phyloP scores from a whole-genome alignment of 2,113 vertebrate genomes.

The Oryzias javanicus region DNA sequence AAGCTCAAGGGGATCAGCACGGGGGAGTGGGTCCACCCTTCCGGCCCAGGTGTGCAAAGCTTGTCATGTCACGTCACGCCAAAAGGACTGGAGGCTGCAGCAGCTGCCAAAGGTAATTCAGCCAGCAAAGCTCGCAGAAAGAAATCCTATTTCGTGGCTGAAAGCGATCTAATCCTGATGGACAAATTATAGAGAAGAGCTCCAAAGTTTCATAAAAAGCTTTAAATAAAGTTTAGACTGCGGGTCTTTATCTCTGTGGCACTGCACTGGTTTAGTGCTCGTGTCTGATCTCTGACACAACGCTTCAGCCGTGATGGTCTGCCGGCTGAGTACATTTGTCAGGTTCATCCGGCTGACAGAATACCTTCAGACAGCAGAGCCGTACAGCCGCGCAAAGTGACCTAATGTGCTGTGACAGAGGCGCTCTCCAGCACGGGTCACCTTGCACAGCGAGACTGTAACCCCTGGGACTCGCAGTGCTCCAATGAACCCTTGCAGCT shows the following conservation, averaged over 20 bases:
- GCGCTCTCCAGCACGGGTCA: slow-evolving; percentile 59
- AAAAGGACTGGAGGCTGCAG: not conserved
- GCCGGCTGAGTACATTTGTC: slow-evolving; percentile 60
- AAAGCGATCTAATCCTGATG: not conserved
- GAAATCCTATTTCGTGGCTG: not conserved
- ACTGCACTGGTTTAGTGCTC: slow-evolving; percentile 20
- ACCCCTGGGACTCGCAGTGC: slow-evolving; percentile 10
- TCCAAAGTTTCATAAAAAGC: not conserved
- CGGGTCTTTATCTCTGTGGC: slow-evolving; percentile 10
- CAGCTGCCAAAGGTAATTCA: slow-evolving; percentile 2
- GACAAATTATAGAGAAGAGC: not conserved
- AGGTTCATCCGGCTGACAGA: slow-evolving; percentile 59
- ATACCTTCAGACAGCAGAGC: slow-evolving; percentile 64
- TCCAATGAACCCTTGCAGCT: slow-evolving; percentile 8
- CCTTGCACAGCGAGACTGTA: slow-evolving; percentile 47
- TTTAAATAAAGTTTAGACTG: not conserved
- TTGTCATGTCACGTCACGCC: not conserved
- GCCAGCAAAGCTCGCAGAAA: not conserved
- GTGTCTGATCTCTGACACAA: slow-evolving; percentile 48
- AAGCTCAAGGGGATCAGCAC: slow-evolving; percentile 7
- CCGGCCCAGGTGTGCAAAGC: slow-evolving; percentile 10
- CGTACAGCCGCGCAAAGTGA: slow-evolving; percentile 33
- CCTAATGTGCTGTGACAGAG: slow-evolving; percentile 61
- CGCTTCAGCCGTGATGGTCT: slow-evolving; percentile 52
- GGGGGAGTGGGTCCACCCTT: not conserved